Conservation (phyloP, 1,140 invertebrate species). For the Diorhabda elongata region DNA sequence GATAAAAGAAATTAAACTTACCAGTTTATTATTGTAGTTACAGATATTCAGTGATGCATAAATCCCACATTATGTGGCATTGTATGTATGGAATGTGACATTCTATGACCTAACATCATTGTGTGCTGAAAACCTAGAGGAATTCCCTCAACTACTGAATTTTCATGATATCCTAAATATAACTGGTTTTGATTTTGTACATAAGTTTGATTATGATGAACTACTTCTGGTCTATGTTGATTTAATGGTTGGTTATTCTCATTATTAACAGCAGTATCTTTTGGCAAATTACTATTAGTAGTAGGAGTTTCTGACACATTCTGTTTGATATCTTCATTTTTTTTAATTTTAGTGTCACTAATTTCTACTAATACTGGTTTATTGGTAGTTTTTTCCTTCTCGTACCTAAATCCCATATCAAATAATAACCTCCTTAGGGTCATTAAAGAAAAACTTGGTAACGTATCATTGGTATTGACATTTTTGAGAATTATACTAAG, state of each 20-base stretch:
- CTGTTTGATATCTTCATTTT: background rate
- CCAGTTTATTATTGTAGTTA: too few species aligned
- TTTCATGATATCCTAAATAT: slow-evolving; percentile 10
- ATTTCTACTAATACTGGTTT: slow-evolving; percentile 41
- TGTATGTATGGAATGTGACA: slow-evolving; percentile 2
- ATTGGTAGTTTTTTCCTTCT: slow-evolving; percentile 43
- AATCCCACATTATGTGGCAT: slow-evolving; percentile 18
- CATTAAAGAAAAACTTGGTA: slow-evolving; percentile 43
- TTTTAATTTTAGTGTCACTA: background rate
- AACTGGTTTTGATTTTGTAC: background rate
- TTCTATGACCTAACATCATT: slow-evolving; percentile 18
- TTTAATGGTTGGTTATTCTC: too few species aligned
- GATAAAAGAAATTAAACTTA: too few species aligned
- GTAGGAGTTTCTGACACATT: background rate
- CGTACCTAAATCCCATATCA: slow-evolving; percentile 44
- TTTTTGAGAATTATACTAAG: slow-evolving; percentile 42
- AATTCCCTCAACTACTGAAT: slow-evolving; percentile 8
- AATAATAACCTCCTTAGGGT: slow-evolving; percentile 39
- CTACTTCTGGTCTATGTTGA: background rate
- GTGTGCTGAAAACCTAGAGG: slow-evolving; percentile 14
- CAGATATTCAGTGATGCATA: slow-evolving; percentile 1
- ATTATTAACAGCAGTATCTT: background rate
- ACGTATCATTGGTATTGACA: slow-evolving; percentile 31
- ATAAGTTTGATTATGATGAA: slow-evolving; percentile 8
- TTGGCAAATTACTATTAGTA: background rate